Evolutionary conservation across 2,113 vertebrate species (phyloP).

Genomic region (Emydocephalus ijimae): DNA sequence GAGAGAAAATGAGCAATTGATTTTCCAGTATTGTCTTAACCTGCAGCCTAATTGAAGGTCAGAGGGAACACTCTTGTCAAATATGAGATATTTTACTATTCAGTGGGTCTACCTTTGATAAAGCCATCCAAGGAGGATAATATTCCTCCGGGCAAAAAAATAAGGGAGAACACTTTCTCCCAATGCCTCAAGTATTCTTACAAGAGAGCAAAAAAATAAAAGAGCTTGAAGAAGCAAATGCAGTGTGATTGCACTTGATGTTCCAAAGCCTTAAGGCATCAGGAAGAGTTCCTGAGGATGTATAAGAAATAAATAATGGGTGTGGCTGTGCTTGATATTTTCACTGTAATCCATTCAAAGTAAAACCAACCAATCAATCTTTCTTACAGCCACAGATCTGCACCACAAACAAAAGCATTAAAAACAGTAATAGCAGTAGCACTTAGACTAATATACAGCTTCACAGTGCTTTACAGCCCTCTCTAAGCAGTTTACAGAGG

Average conservation of each 20-base stretch:
- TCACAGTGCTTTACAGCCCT: too few species aligned
- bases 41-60: slow-evolving; percentile 91
- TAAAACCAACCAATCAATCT: too few species aligned
- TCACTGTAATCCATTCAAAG: slow-evolving; percentile 11
- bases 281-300: neutral
- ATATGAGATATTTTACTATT: slow-evolving; percentile 58
- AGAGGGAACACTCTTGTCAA: slow-evolving; percentile 79
- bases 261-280: slow-evolving; percentile 18
- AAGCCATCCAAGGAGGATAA: slow-evolving; percentile 54
- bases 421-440: too few species aligned
- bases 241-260: slow-evolving; percentile 34
- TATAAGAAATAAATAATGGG: neutral
- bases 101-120: slow-evolving; percentile 53
- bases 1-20: slow-evolving; percentile 91
- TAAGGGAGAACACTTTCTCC: slow-evolving; percentile 27
- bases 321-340: neutral
- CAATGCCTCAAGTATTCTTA: neutral
- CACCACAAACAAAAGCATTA: too few species aligned
- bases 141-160: slow-evolving; percentile 42
- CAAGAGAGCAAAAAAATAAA: slow-evolving; percentile 17
- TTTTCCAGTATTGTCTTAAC: slow-evolving; percentile 89
- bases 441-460: too few species aligned
- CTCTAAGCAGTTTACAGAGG: too few species aligned
- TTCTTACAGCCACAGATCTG: too few species aligned
- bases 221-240: slow-evolving; percentile 27